Conservation (phyloP, 2,888 invertebrate species). For the Oxycera nigricornis region DNA sequence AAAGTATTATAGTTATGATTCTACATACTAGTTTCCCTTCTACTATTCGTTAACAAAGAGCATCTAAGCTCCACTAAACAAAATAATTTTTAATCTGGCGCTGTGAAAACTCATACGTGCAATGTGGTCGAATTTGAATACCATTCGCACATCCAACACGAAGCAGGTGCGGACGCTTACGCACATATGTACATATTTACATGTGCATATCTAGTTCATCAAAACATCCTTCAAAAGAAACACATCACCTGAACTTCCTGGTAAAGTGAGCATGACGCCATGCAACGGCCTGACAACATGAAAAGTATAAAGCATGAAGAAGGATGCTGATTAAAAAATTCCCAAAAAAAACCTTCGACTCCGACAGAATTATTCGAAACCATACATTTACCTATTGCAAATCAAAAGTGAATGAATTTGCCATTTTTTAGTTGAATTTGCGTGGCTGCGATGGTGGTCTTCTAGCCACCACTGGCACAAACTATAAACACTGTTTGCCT, state of each 20-base stretch:
- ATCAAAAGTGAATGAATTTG: slow-evolving; percentile 22
- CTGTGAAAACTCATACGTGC: too few relatives aligned
- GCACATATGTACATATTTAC: too few relatives aligned
- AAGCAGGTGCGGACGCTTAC: too few relatives aligned
- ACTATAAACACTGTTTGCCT: neutral
- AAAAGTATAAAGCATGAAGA: neutral
- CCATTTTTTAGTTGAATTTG: neutral
- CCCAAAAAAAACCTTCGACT: neutral
- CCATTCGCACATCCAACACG: too few relatives aligned
- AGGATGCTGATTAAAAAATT: slow-evolving; percentile 11
- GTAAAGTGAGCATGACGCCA: slow-evolving; percentile 15
- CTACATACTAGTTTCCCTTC: too few relatives aligned
- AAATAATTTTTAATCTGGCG: too few relatives aligned
- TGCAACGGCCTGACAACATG: neutral
- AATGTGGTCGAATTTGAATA: too few relatives aligned
- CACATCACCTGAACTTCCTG: slow-evolving; percentile 36
- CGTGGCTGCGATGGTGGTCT: slow-evolving; percentile 24
- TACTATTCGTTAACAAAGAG: too few relatives aligned
- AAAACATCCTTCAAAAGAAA: slow-evolving; percentile 2
- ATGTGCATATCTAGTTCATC: neutral
- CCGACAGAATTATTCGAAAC: slow-evolving; percentile 23
- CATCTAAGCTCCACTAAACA: too few relatives aligned
- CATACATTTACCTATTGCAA: slow-evolving; percentile 38
- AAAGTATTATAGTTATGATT: too few relatives aligned
- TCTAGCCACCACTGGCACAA: slow-evolving; percentile 9